Percentiles rank a stretch among this genome's conserved stretches.
Conservation (phyloP, 1,140 invertebrate species). For the Anastrepha obliqua region DNA sequence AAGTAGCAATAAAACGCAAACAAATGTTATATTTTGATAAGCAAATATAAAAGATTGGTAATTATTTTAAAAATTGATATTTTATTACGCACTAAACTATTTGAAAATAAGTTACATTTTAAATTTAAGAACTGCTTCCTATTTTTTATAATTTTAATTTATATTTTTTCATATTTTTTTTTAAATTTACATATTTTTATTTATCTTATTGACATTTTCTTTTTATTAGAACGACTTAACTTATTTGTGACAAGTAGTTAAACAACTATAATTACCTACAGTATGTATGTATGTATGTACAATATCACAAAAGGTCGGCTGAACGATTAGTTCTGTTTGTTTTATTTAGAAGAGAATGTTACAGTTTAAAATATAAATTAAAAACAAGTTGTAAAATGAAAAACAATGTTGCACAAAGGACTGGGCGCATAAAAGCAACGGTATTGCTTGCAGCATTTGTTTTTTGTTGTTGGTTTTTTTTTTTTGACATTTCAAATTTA, state of each 20-base stretch:
- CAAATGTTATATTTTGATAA: no score
- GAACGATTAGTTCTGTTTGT: neutral
- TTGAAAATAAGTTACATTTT: slow-evolving; percentile 10
- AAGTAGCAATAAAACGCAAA: no score
- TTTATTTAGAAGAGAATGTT: neutral
- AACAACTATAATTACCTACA: neutral
- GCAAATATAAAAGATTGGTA: no score
- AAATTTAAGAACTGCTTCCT: neutral
- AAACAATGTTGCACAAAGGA: neutral
- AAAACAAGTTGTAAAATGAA: slow-evolving; percentile 31
- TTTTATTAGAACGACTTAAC: neutral
- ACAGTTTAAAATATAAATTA: neutral
- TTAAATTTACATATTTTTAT: neutral
- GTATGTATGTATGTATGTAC: slow-evolving; percentile 13
- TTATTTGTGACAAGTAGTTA: slow-evolving; percentile 15
- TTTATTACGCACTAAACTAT: neutral
- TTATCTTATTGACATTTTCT: neutral
- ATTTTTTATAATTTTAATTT: neutral
- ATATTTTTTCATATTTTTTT: neutral
- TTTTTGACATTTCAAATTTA: neutral
- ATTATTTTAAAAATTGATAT: neutral
- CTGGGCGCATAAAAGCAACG: slow-evolving; percentile 44
- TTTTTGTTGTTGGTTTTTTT: neutral
- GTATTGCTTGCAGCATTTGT: neutral
- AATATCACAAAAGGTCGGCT: slow-evolving; percentile 32